A percentile compares a stretch with the other conserved stretches of the same genome.
phyloP scores from a whole-genome alignment of 1,140 invertebrate species.

The Cydia strobilella region DNA sequence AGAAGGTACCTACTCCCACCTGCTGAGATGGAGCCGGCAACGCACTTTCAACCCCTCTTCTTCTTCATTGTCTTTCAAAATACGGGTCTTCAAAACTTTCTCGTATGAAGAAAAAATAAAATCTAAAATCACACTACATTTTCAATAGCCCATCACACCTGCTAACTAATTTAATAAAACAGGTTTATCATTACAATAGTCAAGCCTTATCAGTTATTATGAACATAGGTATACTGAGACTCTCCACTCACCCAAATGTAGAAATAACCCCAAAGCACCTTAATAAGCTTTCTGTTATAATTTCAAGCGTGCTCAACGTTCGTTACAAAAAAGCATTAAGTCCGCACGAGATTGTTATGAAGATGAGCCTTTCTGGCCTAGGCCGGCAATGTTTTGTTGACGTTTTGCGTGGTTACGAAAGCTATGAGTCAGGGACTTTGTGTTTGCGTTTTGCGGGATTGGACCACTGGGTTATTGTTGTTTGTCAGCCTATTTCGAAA shows the following conservation, averaged over 20 bases:
- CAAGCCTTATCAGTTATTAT: too few relatives aligned
- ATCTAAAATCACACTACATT: too few relatives aligned
- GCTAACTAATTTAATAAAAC: too few relatives aligned
- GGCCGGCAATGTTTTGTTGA: not conserved
- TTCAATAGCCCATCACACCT: too few relatives aligned
- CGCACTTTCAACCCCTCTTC: too few relatives aligned
- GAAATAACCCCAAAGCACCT: not conserved
- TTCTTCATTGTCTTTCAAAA: too few relatives aligned
- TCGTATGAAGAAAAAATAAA: too few relatives aligned
- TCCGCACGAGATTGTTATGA: not conserved
- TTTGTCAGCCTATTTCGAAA: not conserved
- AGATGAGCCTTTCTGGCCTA: not conserved
- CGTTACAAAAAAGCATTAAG: not conserved
- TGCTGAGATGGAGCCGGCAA: too few relatives aligned
- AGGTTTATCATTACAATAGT: too few relatives aligned
- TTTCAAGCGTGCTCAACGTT: not conserved
- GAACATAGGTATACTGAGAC: too few relatives aligned
- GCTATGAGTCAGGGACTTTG: conserved; percentile 10
- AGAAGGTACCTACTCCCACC: too few relatives aligned
- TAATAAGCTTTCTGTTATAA: conserved; percentile 11
- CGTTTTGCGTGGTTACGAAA: not conserved
- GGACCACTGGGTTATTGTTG: not conserved
- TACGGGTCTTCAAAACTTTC: too few relatives aligned
- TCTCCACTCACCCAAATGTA: not conserved
- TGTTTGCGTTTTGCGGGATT: conserved; percentile 3